phyloP scores from a whole-genome alignment of 1,140 invertebrate species.

The Argopecten irradians region DNA sequence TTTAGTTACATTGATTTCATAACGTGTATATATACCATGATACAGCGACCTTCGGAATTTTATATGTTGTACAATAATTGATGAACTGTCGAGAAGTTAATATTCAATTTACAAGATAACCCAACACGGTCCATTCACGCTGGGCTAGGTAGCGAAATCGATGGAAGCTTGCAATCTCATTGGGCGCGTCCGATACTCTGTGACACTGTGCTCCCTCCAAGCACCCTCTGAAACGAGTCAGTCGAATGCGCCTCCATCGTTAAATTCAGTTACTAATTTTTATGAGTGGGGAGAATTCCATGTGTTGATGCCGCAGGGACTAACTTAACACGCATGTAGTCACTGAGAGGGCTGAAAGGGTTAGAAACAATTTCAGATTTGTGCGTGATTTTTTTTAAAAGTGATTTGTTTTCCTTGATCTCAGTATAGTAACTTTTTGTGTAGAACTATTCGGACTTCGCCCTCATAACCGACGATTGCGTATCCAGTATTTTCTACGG shows the following conservation, averaged over 20 bases:
- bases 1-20: background rate
- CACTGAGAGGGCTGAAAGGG: background rate
- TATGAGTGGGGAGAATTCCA: background rate
- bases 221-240: conserved; percentile 2
- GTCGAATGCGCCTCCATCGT: background rate
- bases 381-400: background rate
- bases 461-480: background rate
- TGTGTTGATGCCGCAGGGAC: background rate
- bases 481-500: background rate
- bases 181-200: background rate
- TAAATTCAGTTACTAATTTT: background rate
- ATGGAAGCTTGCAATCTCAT: background rate
- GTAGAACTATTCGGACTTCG: background rate
- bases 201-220: background rate
- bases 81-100: background rate
- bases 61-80: background rate
- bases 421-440: background rate
- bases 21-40: background rate
- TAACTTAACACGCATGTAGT: background rate
- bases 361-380: background rate
- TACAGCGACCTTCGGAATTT: background rate
- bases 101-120: background rate
- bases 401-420: background rate
- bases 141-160: background rate
- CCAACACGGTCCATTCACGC: background rate